Evolutionary conservation across 2,888 invertebrate species (phyloP), one percentile per base, ranked within the genome.

Genomic region (Dinocampus coccinellae): DNA sequence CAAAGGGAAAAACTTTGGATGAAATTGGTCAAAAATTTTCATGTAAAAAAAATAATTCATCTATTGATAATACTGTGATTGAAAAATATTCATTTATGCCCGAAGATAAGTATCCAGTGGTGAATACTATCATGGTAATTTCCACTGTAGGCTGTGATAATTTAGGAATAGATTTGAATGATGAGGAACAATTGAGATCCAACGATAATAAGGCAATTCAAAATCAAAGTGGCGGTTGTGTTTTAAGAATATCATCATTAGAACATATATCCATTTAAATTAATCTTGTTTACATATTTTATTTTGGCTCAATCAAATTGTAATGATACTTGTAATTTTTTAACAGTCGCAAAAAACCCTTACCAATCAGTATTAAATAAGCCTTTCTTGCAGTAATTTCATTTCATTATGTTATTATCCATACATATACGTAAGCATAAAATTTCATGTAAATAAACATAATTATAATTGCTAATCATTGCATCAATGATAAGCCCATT

Each of bases 21-120:
- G 92, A 93, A 80, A 93, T 94, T 13, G 93, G 93, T 88, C 90
- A 88, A 73, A 89, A 89, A 73, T 92, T 92, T 74, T 90, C 90
- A 4, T n/a, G 34, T 7, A 3, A 20, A 4, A 22, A 57, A 47
- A 66, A 58, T 69, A 53, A 63, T 58, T 22, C 67, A 34, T 11
- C 47, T 39, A 58, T 42, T 39, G 39, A 13, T 57, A 36, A n/a
- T 33, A 20, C 64, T 57, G 57, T 65, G 22, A 39, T 60, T 47
- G 62, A 66, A 36, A 55, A 57, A 57, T 66, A 57, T 66, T 39
- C 57, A 26, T 24, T n/a, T 16, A 13, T 66, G n/a, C 55, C 57
- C n/a, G 66, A 66, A 26, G 66, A 66, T 39, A 66, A 66, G 39
- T 55, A 36, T 36, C 33, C 34, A 20, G 16, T n/a, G 29, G 11